Percentiles rank a stretch among this genome's conserved stretches.
Evolutionary conservation across 2,888 invertebrate genomes (phyloP).

Genomic region (Chironomus riparius): DNA sequence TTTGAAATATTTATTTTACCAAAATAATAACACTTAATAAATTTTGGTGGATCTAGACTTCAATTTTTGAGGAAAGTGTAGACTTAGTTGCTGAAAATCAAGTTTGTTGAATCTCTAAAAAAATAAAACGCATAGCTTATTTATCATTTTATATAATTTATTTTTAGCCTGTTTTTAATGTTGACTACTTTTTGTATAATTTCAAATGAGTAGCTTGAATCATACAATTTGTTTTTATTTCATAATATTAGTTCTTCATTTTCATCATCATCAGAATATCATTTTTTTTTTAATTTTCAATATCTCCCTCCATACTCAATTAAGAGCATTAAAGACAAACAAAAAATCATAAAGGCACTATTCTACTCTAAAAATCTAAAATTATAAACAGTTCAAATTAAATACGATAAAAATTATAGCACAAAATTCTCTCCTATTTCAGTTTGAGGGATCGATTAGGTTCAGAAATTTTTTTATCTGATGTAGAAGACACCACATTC

Average conservation of each 20-base stretch:
- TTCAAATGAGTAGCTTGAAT: not conserved
- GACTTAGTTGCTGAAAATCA: not conserved
- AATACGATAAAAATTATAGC: not conserved
- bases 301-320: too few species aligned
- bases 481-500: not conserved
- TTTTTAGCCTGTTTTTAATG: not conserved
- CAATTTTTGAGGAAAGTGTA: too few species aligned
- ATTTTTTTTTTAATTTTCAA: not conserved
- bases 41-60: too few species aligned
- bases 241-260: not conserved
- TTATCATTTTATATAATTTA: not conserved
- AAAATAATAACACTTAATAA: too few species aligned
- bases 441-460: too few species aligned
- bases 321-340: not conserved
- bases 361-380: slow-evolving; percentile 16
- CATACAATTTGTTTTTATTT: not conserved
- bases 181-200: not conserved
- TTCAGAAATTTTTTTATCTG: not conserved
- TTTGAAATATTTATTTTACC: too few species aligned
- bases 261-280: not conserved
- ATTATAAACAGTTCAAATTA: not conserved
- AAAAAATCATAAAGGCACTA: slow-evolving; percentile 23
- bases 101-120: not conserved
- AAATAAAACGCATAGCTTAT: too few species aligned
- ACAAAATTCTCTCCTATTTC: not conserved